These are phyloP conservation scores for Cecropterus lyciades DNA, from an alignment of 1,140 invertebrate species.

Conservation along the genomic window DNA sequence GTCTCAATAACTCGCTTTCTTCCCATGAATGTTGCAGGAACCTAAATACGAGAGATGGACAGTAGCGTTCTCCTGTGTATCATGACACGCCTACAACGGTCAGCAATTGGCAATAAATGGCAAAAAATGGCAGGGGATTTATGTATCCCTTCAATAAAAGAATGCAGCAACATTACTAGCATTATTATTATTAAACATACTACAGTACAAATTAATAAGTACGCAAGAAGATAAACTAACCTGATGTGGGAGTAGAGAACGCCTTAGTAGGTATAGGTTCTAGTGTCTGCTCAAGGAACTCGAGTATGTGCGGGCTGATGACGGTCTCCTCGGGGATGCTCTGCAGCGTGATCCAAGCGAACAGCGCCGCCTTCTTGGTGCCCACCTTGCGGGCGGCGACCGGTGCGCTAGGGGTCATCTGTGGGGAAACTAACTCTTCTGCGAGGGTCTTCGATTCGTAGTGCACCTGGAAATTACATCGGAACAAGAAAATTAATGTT, in stretches of 20 bases:
- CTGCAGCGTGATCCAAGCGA: constrained; percentile 97
- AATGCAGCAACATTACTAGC: too few species aligned
- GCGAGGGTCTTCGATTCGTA: constrained; percentile 93
- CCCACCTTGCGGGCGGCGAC: constrained; percentile 84
- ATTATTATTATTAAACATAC: too few species aligned
- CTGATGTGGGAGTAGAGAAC: constrained; percentile 69
- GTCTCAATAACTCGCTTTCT: too few species aligned
- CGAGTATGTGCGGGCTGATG: constrained; percentile 96
- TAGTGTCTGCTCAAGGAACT: constrained; percentile 97
- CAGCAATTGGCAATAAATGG: too few species aligned
- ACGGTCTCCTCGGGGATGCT: constrained; percentile 98
- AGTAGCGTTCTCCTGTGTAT: too few species aligned
- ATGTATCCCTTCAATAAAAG: too few species aligned
- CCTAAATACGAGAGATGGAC: too few species aligned
- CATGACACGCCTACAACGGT: too few species aligned
- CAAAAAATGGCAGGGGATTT: too few species aligned
- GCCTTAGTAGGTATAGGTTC: constrained; percentile 94
- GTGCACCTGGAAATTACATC: constrained; percentile 86
- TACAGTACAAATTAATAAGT: too few species aligned
- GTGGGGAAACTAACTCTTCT: constrained; percentile 84
- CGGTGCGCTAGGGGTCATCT: constrained; percentile 53
- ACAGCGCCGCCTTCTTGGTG: constrained; percentile 96
- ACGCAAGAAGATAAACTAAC: constrained; percentile 35
- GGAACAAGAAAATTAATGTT: too few species aligned
- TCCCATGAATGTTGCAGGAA: too few species aligned